Percentiles rank a stretch among this genome's conserved stretches.
phyloP scores from a whole-genome alignment of 2,888 invertebrate genomes.

The Laothoe populi region DNA sequence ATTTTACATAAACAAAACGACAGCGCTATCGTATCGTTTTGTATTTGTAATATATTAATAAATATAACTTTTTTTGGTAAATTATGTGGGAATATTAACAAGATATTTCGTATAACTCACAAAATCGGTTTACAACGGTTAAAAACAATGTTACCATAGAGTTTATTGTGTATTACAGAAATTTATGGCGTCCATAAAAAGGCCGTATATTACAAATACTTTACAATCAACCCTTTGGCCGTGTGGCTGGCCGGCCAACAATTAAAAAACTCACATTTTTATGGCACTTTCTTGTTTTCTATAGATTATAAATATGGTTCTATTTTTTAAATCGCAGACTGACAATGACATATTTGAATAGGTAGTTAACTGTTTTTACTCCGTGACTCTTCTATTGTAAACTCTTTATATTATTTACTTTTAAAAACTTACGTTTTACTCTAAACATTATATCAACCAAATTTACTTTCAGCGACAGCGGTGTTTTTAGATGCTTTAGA shows the following conservation, averaged over 20 bases:
- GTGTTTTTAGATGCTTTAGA: not conserved
- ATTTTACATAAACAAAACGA: not conserved
- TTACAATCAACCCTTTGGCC: constrained; percentile 24
- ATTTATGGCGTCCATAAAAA: constrained; percentile 17
- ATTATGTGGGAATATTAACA: not conserved
- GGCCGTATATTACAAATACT: constrained; percentile 17
- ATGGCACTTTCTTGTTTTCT: not conserved
- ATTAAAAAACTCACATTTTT: constrained; percentile 16
- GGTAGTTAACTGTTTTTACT: not conserved
- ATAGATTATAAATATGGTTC: not conserved
- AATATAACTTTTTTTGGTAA: not conserved
- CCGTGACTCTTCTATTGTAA: not conserved
- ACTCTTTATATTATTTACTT: not conserved
- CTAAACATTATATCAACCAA: no score
- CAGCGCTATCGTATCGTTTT: no score
- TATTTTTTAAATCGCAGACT: not conserved
- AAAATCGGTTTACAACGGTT: not conserved
- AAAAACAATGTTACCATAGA: constrained; percentile 21
- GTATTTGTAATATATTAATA: not conserved
- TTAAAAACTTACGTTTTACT: not conserved
- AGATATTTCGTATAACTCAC: not conserved
- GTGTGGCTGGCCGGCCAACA: constrained; percentile 15
- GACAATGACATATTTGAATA: not conserved
- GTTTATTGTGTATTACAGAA: constrained; percentile 19
- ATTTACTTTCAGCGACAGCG: no score